Evolutionary conservation across 2,888 invertebrate species (phyloP).

Genomic region (Eupithecia exiguata): DNA sequence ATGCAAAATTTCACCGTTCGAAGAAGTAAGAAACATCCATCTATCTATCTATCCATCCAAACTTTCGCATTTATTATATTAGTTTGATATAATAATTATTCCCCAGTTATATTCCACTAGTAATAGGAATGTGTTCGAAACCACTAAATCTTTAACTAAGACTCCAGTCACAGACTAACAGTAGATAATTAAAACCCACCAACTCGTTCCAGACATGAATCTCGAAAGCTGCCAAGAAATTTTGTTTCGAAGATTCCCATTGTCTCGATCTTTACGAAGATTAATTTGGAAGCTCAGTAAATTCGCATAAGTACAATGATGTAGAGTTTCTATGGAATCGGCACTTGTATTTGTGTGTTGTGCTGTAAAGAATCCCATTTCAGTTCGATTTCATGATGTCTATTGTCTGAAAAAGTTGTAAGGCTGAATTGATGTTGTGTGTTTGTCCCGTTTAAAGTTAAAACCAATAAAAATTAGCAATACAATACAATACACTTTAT

Average conservation of each 20-base stretch:
- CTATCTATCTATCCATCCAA: not conserved
- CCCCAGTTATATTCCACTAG: not conserved
- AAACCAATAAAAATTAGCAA: no score
- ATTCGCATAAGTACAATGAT: conserved; percentile 51
- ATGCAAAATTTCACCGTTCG: not conserved
- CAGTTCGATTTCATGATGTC: not conserved
- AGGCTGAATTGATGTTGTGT: not conserved
- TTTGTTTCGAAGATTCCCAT: conserved; percentile 71
- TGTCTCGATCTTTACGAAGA: conserved; percentile 76
- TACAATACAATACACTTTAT: no score
- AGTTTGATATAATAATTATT: not conserved
- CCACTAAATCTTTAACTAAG: conserved; percentile 1
- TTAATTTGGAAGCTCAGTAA: conserved; percentile 74
- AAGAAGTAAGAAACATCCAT: not conserved
- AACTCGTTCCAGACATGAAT: conserved; percentile 58
- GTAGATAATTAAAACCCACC: conserved; percentile 6
- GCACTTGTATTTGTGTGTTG: conserved; percentile 11
- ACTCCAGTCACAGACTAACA: conserved; percentile 1
- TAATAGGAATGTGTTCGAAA: not conserved
- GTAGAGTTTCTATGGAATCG: conserved; percentile 50
- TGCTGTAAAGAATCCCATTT: not conserved
- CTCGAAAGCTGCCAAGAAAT: conserved; percentile 63
- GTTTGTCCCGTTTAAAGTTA: not conserved
- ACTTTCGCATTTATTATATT: not conserved
- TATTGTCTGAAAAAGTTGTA: not conserved